Percentiles rank a stretch among this genome's conserved stretches.
phyloP scores from a whole-genome alignment of 2,113 vertebrate species.

The Hemichromis elongatus region DNA sequence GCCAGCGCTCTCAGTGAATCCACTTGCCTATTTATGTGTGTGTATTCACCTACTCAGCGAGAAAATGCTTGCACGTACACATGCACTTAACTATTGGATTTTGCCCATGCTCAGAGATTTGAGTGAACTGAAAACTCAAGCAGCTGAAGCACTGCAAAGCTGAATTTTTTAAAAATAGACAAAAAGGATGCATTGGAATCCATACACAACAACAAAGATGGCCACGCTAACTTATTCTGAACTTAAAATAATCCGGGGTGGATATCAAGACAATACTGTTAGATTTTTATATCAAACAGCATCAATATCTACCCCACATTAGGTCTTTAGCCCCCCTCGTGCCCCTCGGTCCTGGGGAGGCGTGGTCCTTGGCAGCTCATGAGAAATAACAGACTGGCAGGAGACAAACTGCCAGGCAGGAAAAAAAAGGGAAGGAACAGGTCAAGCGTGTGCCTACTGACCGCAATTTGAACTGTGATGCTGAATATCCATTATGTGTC shows the following conservation, averaged over 20 bases:
- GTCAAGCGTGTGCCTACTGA: conserved; percentile 51
- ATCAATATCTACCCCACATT: not conserved
- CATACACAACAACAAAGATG: not conserved
- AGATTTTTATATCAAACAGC: not conserved
- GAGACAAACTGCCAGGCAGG: conserved; percentile 43
- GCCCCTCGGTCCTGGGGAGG: not conserved
- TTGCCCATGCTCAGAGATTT: conserved; percentile 35
- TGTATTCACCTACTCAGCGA: not conserved
- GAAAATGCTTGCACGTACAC: not conserved
- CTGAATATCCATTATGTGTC: not conserved
- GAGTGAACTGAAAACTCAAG: conserved; percentile 38
- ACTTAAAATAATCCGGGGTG: not conserved
- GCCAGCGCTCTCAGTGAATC: not conserved
- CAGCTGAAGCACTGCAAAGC: not conserved
- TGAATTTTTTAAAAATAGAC: not conserved
- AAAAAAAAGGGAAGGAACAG: conserved; percentile 12
- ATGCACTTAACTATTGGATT: conserved; percentile 30
- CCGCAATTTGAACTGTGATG: conserved; percentile 54
- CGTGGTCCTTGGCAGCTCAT: conserved; percentile 43
- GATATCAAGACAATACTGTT: not conserved
- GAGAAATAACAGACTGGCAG: conserved; percentile 54
- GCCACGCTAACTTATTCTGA: not conserved
- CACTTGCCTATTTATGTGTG: conserved; percentile 6
- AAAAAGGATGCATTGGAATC: not conserved
- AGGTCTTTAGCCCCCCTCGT: not conserved